Evolutionary conservation across 1,140 invertebrate genomes (phyloP).

Genomic region (Ooceraea biroi): DNA sequence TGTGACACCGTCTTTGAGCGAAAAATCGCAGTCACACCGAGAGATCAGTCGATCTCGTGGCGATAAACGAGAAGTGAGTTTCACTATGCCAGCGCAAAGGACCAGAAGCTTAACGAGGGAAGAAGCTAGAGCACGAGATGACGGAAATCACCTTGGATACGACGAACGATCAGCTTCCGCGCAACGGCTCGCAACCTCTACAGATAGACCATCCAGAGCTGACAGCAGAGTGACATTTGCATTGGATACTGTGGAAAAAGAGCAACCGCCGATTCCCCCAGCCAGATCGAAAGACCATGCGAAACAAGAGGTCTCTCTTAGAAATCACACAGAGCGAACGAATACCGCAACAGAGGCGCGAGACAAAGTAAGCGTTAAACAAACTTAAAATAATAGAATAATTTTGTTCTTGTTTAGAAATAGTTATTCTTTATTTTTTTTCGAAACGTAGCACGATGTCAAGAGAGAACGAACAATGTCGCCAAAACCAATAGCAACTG

Average conservation of each 20-base stretch:
- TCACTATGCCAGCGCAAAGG: constrained; percentile 78
- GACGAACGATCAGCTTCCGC: constrained; percentile 77
- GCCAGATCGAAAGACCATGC: constrained; percentile 70
- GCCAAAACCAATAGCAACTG: neutral
- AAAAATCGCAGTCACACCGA: constrained; percentile 82
- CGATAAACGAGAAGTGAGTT: constrained; percentile 81
- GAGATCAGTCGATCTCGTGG: constrained; percentile 82
- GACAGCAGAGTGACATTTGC: constrained; percentile 84
- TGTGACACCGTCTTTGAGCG: constrained; percentile 76
- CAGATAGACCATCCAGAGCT: constrained; percentile 75
- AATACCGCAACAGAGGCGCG: neutral
- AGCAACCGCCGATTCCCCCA: constrained; percentile 67
- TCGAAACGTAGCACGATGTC: constrained; percentile 22
- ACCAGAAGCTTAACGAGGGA: constrained; percentile 84
- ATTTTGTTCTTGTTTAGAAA: neutral
- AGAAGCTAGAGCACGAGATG: constrained; percentile 72
- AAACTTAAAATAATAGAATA: neutral
- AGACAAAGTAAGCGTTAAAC: neutral
- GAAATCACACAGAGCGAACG: constrained; percentile 37
- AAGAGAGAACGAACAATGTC: constrained; percentile 46
- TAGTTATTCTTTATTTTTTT: constrained; percentile 3
- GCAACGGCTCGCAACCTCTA: constrained; percentile 71
- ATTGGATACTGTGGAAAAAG: constrained; percentile 71
- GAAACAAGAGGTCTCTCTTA: constrained; percentile 44
- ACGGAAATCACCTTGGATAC: constrained; percentile 46